These are phyloP conservation scores for Thereuonema tuberculata DNA, from an alignment of 1,140 invertebrate genomes.

Conservation along the genomic window DNA sequence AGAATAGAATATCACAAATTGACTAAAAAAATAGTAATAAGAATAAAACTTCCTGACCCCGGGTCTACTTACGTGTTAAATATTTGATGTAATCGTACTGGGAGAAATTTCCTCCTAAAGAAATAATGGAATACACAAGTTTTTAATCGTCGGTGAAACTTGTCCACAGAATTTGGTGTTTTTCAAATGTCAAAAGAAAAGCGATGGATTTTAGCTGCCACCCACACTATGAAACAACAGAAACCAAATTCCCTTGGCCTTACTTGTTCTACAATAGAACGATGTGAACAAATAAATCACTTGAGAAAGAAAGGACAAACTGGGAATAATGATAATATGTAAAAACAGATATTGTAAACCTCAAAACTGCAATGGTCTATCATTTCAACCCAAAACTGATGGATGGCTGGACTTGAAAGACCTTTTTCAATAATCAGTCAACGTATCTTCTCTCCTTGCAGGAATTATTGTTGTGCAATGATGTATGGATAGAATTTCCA, in stretches of 20 bases:
- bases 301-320: too few species aligned
- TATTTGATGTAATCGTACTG: conserved; percentile 50
- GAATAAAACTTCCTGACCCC: conserved; percentile 9
- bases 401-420: too few species aligned
- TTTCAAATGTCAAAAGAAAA: too few species aligned
- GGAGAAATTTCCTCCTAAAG: conserved; percentile 47
- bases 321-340: too few species aligned
- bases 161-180: neutral
- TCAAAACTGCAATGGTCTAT: too few species aligned
- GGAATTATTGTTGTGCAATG: too few species aligned
- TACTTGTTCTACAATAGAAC: neutral
- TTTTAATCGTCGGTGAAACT: neutral
- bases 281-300: neutral
- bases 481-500: too few species aligned
- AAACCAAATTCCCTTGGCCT: neutral
- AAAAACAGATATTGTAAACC: too few species aligned
- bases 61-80: conserved; percentile 46
- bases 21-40: conserved; percentile 6
- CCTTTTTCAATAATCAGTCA: too few species aligned
- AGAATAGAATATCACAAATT: neutral
- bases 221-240: neutral
- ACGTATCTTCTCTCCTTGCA: too few species aligned
- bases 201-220: neutral
- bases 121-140: conserved; percentile 23
- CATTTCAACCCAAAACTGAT: too few species aligned